Base-by-base conservation (phyloP, 2,797 vertebrate genomes). In the Cephalopachus bancanus region DNA sequence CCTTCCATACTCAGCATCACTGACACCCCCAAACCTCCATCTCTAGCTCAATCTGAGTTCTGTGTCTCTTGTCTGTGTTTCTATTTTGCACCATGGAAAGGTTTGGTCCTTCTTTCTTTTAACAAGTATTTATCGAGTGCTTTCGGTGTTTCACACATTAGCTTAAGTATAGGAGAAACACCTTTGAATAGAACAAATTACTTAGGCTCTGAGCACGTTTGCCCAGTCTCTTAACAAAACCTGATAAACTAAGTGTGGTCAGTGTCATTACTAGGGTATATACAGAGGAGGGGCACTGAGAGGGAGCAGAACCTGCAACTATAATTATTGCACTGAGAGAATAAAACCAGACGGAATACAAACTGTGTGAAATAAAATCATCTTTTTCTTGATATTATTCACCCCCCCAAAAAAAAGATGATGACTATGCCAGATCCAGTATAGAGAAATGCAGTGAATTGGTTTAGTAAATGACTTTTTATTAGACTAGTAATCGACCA, bases 151-250 rank as follows among this genome's bases (percentile, higher is more conserved):
- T 90, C 67, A 53, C 53, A 84, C n/a, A 28, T 44, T 22, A 91
- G 51, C 24, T 90, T 75, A 90, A 26, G 7, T 74, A 14, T 55
- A 51, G 55, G 65, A 95, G 84, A 96, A 87, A 83, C 44, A 89
- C 28, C 65, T 10, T 75, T n/a, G 26, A 79, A 69, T 33, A 44
- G 11, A 91, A 28, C 62, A 85, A 67, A 92, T 81, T 26, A 78
- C 59, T 64, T 10, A 64, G 49, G 8, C 37, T 86, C 44, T 26
- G 69, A 72, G 72, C 71, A 74, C 49, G 14, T 65, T 55, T 26
- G 49, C 64, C 86, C 30, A 53, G 60, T 51, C n/a, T 86, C n/a
- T 20, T 33, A 55, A 71, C 64, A 81, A 72, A 81, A 26, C 49
- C 69, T 65, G 69, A 74, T 5, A 53, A 64, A 74, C 1, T 30